Evolutionary conservation across 2,888 invertebrate species (phyloP).

Genomic region (Drosophila incognita): DNA sequence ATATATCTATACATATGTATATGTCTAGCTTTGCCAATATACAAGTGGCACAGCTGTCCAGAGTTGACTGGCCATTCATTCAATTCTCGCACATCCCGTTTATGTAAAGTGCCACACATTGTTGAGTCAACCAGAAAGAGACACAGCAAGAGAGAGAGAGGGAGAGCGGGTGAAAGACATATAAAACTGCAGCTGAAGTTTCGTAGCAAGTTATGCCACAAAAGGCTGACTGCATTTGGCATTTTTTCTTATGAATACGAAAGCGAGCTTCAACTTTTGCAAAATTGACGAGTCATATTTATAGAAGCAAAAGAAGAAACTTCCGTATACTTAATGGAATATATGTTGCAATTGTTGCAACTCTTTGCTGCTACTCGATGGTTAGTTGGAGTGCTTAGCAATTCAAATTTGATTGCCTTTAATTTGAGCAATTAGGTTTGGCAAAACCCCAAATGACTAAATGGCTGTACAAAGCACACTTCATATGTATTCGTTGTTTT

Average conservation of each 20-base stretch:
- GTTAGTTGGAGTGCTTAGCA: constrained; percentile 33
- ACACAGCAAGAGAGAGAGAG: neutral
- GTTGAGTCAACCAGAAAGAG: constrained; percentile 22
- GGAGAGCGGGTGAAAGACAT: constrained; percentile 4
- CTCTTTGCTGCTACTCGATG: constrained; percentile 4
- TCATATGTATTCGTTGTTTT: neutral
- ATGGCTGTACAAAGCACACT: neutral
- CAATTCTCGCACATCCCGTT: constrained; percentile 55
- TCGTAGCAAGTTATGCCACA: constrained; percentile 12
- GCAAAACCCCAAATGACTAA: neutral
- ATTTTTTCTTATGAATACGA: constrained; percentile 47
- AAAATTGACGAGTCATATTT: constrained; percentile 15
- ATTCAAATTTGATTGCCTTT: constrained; percentile 52
- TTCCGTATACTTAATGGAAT: constrained; percentile 38
- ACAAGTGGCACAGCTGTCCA: constrained; percentile 58
- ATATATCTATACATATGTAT: neutral
- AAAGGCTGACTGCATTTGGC: constrained; percentile 18
- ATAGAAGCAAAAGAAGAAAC: neutral
- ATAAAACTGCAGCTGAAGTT: constrained; percentile 19
- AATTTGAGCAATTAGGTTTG: constrained; percentile 2
- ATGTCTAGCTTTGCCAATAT: constrained; percentile 32
- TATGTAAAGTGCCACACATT: constrained; percentile 59
- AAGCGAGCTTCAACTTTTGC: constrained; percentile 9
- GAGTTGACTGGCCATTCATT: constrained; percentile 61
- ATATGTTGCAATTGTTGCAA: neutral